Conservation (phyloP, 1,140 invertebrate genomes). For the Rhagoletis zephyria region DNA sequence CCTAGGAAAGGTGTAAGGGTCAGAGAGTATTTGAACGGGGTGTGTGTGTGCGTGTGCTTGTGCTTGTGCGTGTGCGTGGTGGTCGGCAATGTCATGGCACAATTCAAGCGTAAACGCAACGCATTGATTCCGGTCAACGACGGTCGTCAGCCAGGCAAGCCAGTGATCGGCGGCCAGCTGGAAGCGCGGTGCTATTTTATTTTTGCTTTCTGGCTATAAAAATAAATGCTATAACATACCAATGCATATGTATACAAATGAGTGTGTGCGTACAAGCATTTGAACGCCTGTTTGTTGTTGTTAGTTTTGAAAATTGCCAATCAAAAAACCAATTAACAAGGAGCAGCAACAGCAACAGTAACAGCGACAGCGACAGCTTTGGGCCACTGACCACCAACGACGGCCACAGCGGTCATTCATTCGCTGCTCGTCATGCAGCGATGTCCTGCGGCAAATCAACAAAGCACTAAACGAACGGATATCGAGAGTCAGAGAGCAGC, state of each 20-base stretch:
- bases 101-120: slow-evolving; percentile 50
- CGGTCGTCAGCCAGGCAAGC: slow-evolving; percentile 10
- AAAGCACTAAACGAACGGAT: slow-evolving; percentile 31
- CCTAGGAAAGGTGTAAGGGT: not conserved
- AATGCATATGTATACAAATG: not conserved
- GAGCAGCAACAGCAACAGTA: not conserved
- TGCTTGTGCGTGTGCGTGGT: not conserved
- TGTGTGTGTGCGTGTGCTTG: not conserved
- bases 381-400: slow-evolving; percentile 28
- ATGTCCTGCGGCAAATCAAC: slow-evolving; percentile 48
- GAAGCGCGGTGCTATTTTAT: not conserved
- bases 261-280: not conserved
- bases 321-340: slow-evolving; percentile 72
- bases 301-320: slow-evolving; percentile 67
- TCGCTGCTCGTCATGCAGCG: slow-evolving; percentile 3
- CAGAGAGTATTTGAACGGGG: not conserved
- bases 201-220: slow-evolving; percentile 14
- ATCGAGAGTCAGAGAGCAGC: slow-evolving; percentile 19
- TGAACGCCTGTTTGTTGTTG: not conserved
- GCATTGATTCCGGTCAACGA: slow-evolving; percentile 50
- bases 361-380: not conserved
- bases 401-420: slow-evolving; percentile 20
- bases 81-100: slow-evolving; percentile 37
- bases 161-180: not conserved
- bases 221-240: not conserved